Evolutionary conservation across 2,888 invertebrate genomes (phyloP), one percentile per base, ranked within the genome.

Genomic region (Latrodectus elegans): DNA sequence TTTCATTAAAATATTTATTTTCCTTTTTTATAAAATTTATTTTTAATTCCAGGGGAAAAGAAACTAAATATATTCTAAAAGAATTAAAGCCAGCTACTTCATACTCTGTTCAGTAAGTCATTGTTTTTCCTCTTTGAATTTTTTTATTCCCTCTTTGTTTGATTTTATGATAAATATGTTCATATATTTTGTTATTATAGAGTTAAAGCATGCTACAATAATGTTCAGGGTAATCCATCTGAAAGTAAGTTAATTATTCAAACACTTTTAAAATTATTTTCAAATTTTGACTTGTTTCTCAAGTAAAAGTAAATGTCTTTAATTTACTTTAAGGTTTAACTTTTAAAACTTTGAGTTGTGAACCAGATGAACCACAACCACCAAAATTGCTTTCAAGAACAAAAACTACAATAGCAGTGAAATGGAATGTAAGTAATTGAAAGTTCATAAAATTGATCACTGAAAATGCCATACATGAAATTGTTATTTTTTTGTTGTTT

Each of bases 11-110:
- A 64, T 4, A 74, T 55, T 55, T 12, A 8, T n/a, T 1, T 64
- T 14, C 0, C 0, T 22, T 22, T 22, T 22, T 22, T 22, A 22
- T 22, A 22, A 49, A 76, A n/a, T 60, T 52, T 51, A 2, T 15
- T 14, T 74, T 73, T 49, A 26, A 51, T 74, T 74, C 64, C 65
- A 87, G 87, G 68, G 87, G 87, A 11, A 82, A 78, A n/a, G 77
- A 78, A 53, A 70, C 49, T 26, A 65, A 82, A 70, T 82, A 38
- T 55, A 22, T 14, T 17, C 9, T 60, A 60, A 70, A 64, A 52
- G 87, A 97, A 92, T 93, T 97, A 91, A 95, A 95, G 92, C 97
- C 97, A 15, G 96, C 96, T n/a, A 95, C 96, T 92, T 96, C 96
- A 92, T 97, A 97, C 93, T 95, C 95, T 88, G 95, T 97, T 90